A percentile compares a stretch with the other conserved stretches of the same genome.
Conservation (phyloP, 1,140 invertebrate genomes). For the Sitophilus oryzae region DNA sequence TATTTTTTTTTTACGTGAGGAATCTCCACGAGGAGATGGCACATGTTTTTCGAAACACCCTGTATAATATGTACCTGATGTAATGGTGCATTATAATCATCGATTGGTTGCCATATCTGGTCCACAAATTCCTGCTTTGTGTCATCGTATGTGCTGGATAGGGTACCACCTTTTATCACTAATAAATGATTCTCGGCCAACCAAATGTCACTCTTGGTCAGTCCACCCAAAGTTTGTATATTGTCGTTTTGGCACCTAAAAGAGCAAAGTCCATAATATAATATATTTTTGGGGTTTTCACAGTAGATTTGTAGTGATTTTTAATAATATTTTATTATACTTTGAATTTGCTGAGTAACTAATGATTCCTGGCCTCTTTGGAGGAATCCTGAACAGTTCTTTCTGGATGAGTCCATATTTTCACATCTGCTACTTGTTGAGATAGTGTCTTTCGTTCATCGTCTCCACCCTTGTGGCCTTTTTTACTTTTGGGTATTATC, state of each 20-base stretch:
- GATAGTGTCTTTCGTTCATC: slow-evolving; percentile 76
- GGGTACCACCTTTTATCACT: slow-evolving; percentile 71
- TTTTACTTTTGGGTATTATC: slow-evolving; percentile 52
- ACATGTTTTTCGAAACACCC: too few species aligned
- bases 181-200: slow-evolving; percentile 80
- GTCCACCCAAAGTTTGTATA: slow-evolving; percentile 68
- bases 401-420: slow-evolving; percentile 85
- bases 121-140: slow-evolving; percentile 17
- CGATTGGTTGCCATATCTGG: slow-evolving; percentile 67
- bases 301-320: background rate
- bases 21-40: too few species aligned
- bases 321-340: slow-evolving; percentile 41
- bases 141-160: slow-evolving; percentile 52
- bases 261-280: background rate
- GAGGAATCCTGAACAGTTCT: slow-evolving; percentile 64
- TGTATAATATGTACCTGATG: slow-evolving; percentile 58
- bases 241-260: slow-evolving; percentile 58
- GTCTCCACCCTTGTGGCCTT: slow-evolving; percentile 46
- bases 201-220: slow-evolving; percentile 82
- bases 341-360: slow-evolving; percentile 74
- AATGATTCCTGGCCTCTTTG: slow-evolving; percentile 70
- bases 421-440: slow-evolving; percentile 77
- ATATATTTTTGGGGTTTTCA: background rate
- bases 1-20: too few species aligned
- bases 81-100: slow-evolving; percentile 71